phyloP scores from a whole-genome alignment of 2,888 invertebrate species.

The Perizoma flavofasciatum region DNA sequence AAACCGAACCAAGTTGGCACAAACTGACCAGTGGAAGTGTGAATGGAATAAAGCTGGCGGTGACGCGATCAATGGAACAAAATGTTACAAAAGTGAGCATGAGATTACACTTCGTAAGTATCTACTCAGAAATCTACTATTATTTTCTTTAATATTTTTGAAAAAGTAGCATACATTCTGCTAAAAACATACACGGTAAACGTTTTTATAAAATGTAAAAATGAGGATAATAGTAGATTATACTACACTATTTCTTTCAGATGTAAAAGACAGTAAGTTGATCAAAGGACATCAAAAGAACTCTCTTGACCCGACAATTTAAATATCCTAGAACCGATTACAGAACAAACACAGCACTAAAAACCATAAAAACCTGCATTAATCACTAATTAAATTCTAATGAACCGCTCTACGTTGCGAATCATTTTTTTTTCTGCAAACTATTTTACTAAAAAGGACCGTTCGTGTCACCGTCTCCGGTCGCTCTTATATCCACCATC shows the following conservation, averaged over 20 bases:
- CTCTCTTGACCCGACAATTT: constrained; percentile 28
- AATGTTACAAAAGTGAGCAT: not conserved
- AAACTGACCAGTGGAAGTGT: not conserved
- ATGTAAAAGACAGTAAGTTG: not conserved
- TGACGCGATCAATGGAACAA: not conserved
- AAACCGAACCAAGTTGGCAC: constrained; percentile 25
- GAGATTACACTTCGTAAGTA: too few relatives aligned
- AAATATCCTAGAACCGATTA: constrained; percentile 28
- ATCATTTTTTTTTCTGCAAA: constrained; percentile 64
- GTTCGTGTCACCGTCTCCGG: constrained; percentile 70
- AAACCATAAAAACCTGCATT: constrained; percentile 33
- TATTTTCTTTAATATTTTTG: too few relatives aligned
- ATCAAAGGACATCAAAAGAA: constrained; percentile 20
- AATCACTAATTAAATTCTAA: constrained; percentile 49
- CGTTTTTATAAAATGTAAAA: too few relatives aligned
- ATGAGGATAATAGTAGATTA: too few relatives aligned
- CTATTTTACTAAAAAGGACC: constrained; percentile 75
- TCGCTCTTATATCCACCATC: constrained; percentile 53
- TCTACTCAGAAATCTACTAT: too few relatives aligned
- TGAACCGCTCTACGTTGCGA: constrained; percentile 43
- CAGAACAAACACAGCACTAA: constrained; percentile 26
- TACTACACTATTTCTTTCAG: too few relatives aligned
- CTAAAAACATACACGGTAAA: too few relatives aligned
- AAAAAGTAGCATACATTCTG: too few relatives aligned
- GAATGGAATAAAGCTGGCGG: constrained; percentile 9